These are phyloP conservation scores for Danionella dracula DNA, from an alignment of 2,797 vertebrate species.

Conservation along the genomic window DNA sequence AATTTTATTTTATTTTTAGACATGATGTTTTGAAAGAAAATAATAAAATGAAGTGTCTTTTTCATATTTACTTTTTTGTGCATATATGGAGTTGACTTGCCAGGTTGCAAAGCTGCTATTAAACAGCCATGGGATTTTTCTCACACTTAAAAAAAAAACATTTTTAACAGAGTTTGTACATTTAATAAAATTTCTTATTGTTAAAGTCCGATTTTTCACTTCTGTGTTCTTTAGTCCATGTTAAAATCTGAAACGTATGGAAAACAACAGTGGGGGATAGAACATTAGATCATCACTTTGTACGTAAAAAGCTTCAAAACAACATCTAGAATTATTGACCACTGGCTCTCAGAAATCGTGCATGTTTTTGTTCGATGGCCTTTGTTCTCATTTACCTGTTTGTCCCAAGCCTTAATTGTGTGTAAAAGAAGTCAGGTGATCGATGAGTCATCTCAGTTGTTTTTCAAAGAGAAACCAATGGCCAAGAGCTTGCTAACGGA, in stretches of 20 bases:
- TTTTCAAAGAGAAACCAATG: background rate
- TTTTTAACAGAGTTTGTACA: no score
- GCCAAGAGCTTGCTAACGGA: no score
- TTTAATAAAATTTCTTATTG: no score
- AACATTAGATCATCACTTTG: no score
- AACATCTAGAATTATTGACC: no score
- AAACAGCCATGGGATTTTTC: slow-evolving; percentile 71
- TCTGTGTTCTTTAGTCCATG: no score
- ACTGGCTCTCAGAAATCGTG: background rate
- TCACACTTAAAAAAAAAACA: no score
- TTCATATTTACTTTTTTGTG: slow-evolving; percentile 64
- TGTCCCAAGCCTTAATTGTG: background rate
- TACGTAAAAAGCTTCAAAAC: slow-evolving; percentile 30
- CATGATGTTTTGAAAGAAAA: slow-evolving; percentile 20
- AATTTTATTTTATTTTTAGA: slow-evolving; percentile 18
- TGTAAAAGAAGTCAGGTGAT: background rate
- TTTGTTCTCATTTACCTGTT: background rate
- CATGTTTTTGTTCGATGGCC: background rate
- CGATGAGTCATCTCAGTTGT: background rate
- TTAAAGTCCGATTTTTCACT: no score
- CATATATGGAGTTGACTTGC: slow-evolving; percentile 75
- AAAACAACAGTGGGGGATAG: no score
- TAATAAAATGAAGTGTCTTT: slow-evolving; percentile 40
- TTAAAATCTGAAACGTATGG: no score
- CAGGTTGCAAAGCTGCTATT: slow-evolving; percentile 85